These are phyloP conservation scores for Keiferia lycopersicella DNA, from an alignment of 2,888 invertebrate species.

Conservation along the genomic window DNA sequence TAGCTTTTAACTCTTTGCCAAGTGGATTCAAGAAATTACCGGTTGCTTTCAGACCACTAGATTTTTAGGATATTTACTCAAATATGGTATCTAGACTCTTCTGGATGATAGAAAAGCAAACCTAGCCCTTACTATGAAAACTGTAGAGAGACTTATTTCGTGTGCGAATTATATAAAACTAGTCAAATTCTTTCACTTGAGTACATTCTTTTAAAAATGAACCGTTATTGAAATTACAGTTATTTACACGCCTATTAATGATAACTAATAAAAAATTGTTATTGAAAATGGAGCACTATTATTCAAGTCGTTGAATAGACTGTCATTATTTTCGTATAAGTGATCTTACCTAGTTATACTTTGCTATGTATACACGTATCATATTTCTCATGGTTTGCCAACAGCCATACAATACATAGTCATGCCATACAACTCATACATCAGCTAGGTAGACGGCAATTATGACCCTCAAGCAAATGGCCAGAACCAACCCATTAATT, in stretches of 20 bases:
- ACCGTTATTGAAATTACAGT: neutral
- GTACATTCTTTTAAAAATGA: too few relatives aligned
- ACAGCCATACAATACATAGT: constrained; percentile 8
- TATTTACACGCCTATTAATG: neutral
- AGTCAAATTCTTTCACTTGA: too few relatives aligned
- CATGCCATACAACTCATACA: neutral
- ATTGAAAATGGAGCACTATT: neutral
- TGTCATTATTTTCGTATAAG: constrained; percentile 5
- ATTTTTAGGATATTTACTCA: neutral
- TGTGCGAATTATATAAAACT: too few relatives aligned
- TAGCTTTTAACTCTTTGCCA: constrained; percentile 17
- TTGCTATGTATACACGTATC: neutral
- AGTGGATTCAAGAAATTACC: neutral
- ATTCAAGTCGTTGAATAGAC: neutral
- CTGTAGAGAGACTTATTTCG: too few relatives aligned
- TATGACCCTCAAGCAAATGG: constrained; percentile 16
- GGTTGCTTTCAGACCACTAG: neutral
- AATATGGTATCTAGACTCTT: neutral
- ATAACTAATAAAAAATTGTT: neutral
- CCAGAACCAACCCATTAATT: constrained; percentile 4
- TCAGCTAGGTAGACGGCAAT: constrained; percentile 5
- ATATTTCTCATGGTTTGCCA: neutral
- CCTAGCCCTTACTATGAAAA: too few relatives aligned
- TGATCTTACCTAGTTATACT: constrained; percentile 1
- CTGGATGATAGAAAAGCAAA: too few relatives aligned